Percentiles rank a stretch among this genome's conserved stretches.
Conservation (phyloP, 2,888 invertebrate genomes). For the Dastarcus helophoroides region DNA sequence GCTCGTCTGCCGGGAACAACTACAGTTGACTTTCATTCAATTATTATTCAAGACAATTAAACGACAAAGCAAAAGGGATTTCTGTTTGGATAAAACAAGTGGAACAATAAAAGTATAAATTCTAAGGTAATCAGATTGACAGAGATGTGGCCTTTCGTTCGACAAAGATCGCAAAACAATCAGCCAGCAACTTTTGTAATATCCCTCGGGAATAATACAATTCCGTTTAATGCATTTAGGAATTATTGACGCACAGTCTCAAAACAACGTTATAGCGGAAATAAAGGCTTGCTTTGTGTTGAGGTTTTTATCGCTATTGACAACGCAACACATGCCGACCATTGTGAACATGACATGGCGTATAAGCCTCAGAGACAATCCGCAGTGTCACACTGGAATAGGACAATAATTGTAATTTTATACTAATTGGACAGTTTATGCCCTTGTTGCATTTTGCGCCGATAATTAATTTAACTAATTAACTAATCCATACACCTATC, state of each 20-base stretch:
- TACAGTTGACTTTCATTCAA: too few species aligned
- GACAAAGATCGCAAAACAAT: too few species aligned
- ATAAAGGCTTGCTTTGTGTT: conserved; percentile 1
- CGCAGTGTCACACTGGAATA: conserved; percentile 7
- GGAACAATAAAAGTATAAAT: too few species aligned
- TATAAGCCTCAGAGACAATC: conserved; percentile 1
- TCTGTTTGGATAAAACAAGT: too few species aligned
- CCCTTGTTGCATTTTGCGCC: conserved; percentile 22
- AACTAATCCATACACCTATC: conserved; percentile 25
- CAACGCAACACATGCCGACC: background rate
- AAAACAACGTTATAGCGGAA: background rate
- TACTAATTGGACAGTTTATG: conserved; percentile 16
- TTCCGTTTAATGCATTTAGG: background rate
- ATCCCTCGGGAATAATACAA: background rate
- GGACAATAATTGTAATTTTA: conserved; percentile 15
- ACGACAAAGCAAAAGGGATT: too few species aligned
- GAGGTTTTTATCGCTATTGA: background rate
- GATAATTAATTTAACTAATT: conserved; percentile 28
- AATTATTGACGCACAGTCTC: conserved; percentile 1
- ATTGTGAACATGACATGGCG: conserved; percentile 1
- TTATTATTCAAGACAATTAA: too few species aligned
- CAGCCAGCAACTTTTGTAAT: too few species aligned
- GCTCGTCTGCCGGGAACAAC: too few species aligned
- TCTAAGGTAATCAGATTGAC: too few species aligned
- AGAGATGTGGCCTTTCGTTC: too few species aligned